Conservation (phyloP, 2,113 vertebrate genomes). For the Onychostoma macrolepis region DNA sequence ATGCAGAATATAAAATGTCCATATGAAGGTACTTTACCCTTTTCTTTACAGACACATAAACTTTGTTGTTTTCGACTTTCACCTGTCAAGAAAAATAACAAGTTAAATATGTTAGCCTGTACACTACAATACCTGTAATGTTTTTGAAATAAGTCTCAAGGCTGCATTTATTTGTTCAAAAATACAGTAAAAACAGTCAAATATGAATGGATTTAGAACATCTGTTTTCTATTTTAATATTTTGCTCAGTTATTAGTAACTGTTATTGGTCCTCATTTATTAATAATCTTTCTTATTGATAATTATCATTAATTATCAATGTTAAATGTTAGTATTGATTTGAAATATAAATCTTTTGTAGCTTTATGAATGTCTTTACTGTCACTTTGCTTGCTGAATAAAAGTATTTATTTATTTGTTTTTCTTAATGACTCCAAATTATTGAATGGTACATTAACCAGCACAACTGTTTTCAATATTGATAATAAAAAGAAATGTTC, state of each 20-base stretch:
- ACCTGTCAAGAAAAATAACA: slow-evolving; percentile 70
- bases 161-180: background rate
- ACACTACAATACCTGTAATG: background rate
- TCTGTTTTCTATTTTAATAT: background rate
- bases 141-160: background rate
- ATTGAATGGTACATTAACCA: too few species aligned
- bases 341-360: background rate
- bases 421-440: background rate
- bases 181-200: background rate
- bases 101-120: background rate
- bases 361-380: background rate
- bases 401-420: background rate
- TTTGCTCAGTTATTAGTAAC: background rate
- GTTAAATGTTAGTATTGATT: too few species aligned
- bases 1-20: background rate
- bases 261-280: background rate
- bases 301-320: too few species aligned
- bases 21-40: slow-evolving; percentile 67
- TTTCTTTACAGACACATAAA: slow-evolving; percentile 77
- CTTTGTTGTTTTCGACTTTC: slow-evolving; percentile 78
- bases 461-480: background rate
- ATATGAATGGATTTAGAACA: background rate
- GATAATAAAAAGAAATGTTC: background rate
- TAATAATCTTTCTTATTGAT: background rate
- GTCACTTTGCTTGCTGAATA: background rate